A percentile compares a stretch with the other conserved stretches of the same genome.
Evolutionary conservation across 23 tunicate genomes (phyloP).

Genomic region (Halocynthia roretzi): DNA sequence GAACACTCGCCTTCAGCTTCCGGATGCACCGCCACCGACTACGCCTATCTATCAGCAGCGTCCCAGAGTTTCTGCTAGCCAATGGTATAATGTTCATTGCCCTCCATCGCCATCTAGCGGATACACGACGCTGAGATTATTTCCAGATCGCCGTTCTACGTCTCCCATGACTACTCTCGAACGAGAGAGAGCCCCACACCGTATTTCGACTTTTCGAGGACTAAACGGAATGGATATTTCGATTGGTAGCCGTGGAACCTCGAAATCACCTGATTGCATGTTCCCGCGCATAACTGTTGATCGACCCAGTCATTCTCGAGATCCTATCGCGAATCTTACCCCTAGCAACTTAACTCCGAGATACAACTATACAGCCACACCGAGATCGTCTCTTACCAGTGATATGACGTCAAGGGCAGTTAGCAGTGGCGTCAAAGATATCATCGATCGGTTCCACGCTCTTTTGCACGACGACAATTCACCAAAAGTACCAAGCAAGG

Average conservation of each 20-base stretch:
- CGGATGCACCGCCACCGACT: constrained; percentile 2
- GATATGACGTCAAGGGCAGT: not conserved
- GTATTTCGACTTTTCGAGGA: too few species aligned
- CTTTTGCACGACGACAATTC: constrained; percentile 1
- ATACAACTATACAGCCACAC: not conserved
- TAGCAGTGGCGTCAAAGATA: constrained; percentile 13
- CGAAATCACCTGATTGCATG: not conserved
- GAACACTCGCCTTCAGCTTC: not conserved
- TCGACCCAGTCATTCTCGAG: not conserved
- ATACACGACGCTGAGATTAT: constrained; percentile 1
- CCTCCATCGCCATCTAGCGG: constrained; percentile 5
- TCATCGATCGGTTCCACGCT: constrained; percentile 8
- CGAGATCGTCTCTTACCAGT: not conserved
- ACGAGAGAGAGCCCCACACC: too few species aligned
- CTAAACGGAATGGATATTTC: too few species aligned
- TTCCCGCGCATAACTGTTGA: not conserved
- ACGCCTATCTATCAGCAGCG: not conserved
- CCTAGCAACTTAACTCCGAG: not conserved
- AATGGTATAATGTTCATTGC: not conserved
- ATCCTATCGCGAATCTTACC: not conserved
- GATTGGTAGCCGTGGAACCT: not conserved
- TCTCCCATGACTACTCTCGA: too few species aligned
- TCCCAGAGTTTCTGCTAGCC: too few species aligned
- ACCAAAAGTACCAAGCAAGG: not conserved
- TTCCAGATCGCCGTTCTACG: too few species aligned